Base-by-base conservation (phyloP, 2,888 invertebrate species). In the Diaphora mendica region DNA sequence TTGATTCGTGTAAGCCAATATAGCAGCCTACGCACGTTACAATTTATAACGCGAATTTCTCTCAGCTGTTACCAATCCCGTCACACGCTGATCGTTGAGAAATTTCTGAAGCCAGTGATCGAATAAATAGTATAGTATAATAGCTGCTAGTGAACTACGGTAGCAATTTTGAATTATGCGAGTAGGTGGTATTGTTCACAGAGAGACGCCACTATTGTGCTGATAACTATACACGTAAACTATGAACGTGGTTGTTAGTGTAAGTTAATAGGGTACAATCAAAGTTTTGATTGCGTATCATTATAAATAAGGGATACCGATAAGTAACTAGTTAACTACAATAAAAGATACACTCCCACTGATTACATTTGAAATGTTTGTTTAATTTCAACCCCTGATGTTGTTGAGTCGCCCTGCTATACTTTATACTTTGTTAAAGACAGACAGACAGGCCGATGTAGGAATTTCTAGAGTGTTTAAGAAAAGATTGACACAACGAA, bases 31-130 rank as follows among this genome's bases (percentile, higher is more conserved):
- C 62, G 68, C 74, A 74, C 82, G 78, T 79, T 86, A 80, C 79
- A 86, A 91, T 92, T 91, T 91, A 91, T 90, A 89, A 91, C 89
- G 88, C 85, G 89, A 91, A 92, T 92, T 89, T 81, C 75, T 76
- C 82, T 88, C 90, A 91, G 90, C 89, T 91, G 91, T 90, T 90
- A 82, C 90, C 86, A 64, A 82, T 83, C 79, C 69, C 79, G 77
- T 76, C 83, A 79, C 76, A 76, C 64, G 70, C 75, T 76, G 82
- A 79, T 80, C 74, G 79, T 70, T 76, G 76, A 72, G 81, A 84
- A 86, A 84, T 83, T 79, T 83, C 80, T 81, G 48, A 81, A 86
- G 82, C 81, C 78, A 85, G 81, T 85, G 82, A 88, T 86, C 81
- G 79, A 86, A 89, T 88, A 87, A 88, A 88, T 89, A 86, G 82